A percentile compares a stretch with the other conserved stretches of the same genome.
Evolutionary conservation across 2,888 invertebrate genomes (phyloP).

Genomic region (Incurvaria masculella): DNA sequence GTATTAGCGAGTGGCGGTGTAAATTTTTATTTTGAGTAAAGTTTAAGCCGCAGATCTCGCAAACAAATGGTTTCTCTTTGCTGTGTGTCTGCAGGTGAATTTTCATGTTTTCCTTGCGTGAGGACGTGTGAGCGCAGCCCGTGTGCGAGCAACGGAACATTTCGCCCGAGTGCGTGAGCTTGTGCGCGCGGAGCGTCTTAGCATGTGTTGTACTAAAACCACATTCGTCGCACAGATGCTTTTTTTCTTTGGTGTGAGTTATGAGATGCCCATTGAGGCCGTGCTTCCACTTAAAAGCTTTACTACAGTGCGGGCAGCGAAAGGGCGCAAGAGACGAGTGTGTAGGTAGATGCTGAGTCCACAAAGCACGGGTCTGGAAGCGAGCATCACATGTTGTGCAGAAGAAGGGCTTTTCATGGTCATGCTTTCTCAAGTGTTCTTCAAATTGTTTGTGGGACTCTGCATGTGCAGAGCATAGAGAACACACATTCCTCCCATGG

Average conservation of each 20-base stretch:
- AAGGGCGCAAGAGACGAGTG: constrained; percentile 52
- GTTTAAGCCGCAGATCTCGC: constrained; percentile 54
- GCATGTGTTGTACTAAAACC: constrained; percentile 55
- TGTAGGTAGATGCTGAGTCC: constrained; percentile 49
- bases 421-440: constrained; percentile 37
- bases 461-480: constrained; percentile 23
- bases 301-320: constrained; percentile 43
- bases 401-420: constrained; percentile 44
- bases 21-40: constrained; percentile 55
- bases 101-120: constrained; percentile 51
- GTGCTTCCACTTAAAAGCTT: constrained; percentile 58
- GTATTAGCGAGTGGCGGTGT: constrained; percentile 17
- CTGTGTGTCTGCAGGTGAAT: constrained; percentile 52
- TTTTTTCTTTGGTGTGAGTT: constrained; percentile 43
- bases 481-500: constrained; percentile 23
- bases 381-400: constrained; percentile 46
- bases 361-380: constrained; percentile 44
- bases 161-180: constrained; percentile 46
- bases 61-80: constrained; percentile 52
- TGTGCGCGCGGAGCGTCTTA: constrained; percentile 51
- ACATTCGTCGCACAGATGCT: constrained; percentile 55
- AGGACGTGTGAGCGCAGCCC: constrained; percentile 42
- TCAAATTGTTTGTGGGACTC: constrained; percentile 19
- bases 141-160: constrained; percentile 42
- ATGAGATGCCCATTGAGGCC: constrained; percentile 53